Evolutionary conservation across 2,113 vertebrate species (phyloP).

Genomic region (Eptesicus fuscus): DNA sequence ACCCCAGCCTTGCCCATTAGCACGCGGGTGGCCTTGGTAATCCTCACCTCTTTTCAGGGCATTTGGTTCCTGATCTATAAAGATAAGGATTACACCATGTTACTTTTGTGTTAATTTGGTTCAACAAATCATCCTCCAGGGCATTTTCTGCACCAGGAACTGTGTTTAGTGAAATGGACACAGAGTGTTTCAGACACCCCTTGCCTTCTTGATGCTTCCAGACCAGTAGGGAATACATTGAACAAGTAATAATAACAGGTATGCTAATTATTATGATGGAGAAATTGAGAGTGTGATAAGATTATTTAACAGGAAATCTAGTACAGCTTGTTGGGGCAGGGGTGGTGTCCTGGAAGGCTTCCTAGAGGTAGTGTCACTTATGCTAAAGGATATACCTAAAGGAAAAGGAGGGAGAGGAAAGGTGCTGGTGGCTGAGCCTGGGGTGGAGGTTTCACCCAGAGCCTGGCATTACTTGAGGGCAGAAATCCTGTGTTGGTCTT

Average conservation of each 20-base stretch:
- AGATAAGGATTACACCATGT: not conserved
- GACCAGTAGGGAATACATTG: not conserved
- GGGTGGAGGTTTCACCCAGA: not conserved
- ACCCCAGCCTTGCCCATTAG: not conserved
- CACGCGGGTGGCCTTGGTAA: not conserved
- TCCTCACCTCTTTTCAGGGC: not conserved
- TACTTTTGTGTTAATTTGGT: not conserved
- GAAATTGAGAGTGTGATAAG: not conserved
- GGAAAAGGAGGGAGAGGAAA: not conserved
- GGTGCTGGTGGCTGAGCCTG: not conserved
- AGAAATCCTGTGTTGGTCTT: not conserved
- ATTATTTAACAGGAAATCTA: not conserved
- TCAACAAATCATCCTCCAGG: not conserved
- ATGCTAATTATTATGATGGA: not conserved
- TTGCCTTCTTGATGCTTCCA: not conserved
- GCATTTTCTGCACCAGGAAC: not conserved
- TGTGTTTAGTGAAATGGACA: not conserved
- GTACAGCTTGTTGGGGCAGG: not conserved
- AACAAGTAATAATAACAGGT: not conserved
- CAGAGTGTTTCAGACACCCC: not conserved
- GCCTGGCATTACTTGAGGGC: not conserved
- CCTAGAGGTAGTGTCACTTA: not conserved
- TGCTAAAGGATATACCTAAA: not conserved
- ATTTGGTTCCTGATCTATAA: not conserved
- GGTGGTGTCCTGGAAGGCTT: not conserved